Conservation (phyloP, 2,797 vertebrate species). For the Hipposideros larvatus region DNA sequence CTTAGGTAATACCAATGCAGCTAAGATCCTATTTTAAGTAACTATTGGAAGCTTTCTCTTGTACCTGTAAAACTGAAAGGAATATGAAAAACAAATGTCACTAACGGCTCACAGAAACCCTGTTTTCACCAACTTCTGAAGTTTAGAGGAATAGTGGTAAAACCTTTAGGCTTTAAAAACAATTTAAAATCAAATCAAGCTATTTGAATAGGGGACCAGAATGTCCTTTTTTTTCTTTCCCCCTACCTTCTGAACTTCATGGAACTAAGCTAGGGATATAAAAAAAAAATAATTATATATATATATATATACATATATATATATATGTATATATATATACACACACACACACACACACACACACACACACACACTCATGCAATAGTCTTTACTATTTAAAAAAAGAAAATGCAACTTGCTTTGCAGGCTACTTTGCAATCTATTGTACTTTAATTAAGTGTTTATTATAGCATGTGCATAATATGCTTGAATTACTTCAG, state of each 20-base stretch:
- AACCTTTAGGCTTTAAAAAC: neutral
- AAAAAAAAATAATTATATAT: neutral
- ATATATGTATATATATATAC: too few relatives aligned
- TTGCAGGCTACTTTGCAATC: neutral
- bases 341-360: too few relatives aligned
- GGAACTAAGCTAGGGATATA: neutral
- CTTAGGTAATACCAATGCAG: neutral
- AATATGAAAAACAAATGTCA: neutral
- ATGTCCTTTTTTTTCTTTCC: neutral
- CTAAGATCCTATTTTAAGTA: neutral
- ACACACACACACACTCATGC: neutral
- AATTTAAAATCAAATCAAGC: conserved; percentile 50
- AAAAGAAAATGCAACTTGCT: neutral
- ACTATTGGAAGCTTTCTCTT: neutral
- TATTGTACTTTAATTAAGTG: neutral
- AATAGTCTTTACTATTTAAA: neutral
- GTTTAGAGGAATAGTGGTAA: conserved; percentile 7
- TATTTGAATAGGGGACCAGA: conserved; percentile 13
- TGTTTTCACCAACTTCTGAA: conserved; percentile 2
- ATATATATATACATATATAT: too few relatives aligned
- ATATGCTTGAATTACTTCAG: conserved; percentile 4
- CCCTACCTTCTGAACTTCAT: conserved; percentile 10
- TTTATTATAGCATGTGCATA: conserved; percentile 11
- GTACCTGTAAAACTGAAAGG: neutral
- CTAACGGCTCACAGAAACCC: neutral